Base-by-base conservation (phyloP, 2,888 invertebrate genomes). In the Oithona nana region DNA sequence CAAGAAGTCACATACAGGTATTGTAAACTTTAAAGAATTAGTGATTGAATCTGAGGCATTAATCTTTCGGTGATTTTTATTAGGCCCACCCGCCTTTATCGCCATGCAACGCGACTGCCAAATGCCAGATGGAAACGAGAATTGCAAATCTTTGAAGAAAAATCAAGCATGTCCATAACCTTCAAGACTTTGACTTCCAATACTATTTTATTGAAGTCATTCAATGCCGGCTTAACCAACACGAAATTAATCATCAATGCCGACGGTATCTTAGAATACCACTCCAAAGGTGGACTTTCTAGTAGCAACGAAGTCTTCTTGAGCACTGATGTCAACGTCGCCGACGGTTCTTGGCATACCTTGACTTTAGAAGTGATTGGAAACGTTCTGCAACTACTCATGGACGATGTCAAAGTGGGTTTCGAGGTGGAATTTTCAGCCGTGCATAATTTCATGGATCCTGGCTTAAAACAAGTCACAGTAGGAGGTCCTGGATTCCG, bases 271-370 rank as follows among this genome's bases (percentile, higher is more conserved):
- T 39, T 39, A 16, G 39, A 39, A 39, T 39, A 39, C 16, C 39
- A 16, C 39, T 39, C 39, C 16, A 39, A 16, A 39, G 39, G 39
- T 6, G 39, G 8, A 16, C 16, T 39, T 6, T 6, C 39, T 39
- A 11, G 8, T 11, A 39, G 39, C 39, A 39, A 39, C 39, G 39
- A 39, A 16, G 39, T 39, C 16, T 6, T 39, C 8, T 16, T 39
- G 8, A 39, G 16, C 39, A 11, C 39, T 39, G 39, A 39, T 39
- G 22, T 76, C 56, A 61, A 64, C 0, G 69, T 90, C 1, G 78
- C 83, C 13, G 88, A 93, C 75, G 90, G 92, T 3, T 78, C 78
- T 60, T 93, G 92, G 93, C 92, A 93, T 71, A 88, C 87, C 70
- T 75, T 92, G 3, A 87, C 86, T 0, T 73, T 94, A 52, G 77